Conservation (phyloP, 2,113 vertebrate genomes). For the Lagenorhynchus albirostris region DNA sequence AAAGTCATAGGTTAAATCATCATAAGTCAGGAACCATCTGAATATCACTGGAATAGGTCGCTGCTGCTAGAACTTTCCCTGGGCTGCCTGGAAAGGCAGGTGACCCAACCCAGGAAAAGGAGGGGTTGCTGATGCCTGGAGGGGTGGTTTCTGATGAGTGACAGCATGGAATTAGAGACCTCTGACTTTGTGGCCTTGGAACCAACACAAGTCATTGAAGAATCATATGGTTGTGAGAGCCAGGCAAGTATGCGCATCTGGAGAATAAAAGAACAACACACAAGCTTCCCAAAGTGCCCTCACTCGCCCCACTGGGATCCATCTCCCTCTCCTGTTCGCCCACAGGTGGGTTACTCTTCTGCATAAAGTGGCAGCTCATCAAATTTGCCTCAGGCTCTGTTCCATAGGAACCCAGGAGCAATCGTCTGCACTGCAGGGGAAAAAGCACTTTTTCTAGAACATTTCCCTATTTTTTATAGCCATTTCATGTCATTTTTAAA, state of each 20-base stretch:
- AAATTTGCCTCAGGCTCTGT: not conserved
- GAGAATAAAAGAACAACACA: not conserved
- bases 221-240: not conserved
- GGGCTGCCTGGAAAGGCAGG: not conserved
- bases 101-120: not conserved
- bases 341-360: not conserved
- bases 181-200: not conserved
- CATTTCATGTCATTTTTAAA: not conserved
- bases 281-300: not conserved
- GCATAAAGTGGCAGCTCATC: not conserved
- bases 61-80: not conserved
- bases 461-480: not conserved
- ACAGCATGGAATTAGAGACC: not conserved
- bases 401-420: not conserved
- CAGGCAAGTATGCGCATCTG: not conserved
- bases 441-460: not conserved
- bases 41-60: not conserved
- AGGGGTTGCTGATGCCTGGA: not conserved
- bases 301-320: not conserved
- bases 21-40: not conserved
- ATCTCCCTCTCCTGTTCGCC: rapidly evolving
- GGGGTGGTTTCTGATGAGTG: not conserved
- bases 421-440: not conserved
- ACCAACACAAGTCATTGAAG: not conserved
- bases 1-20: not conserved